Conservation (phyloP, 2,888 invertebrate genomes). For the Cyclophora albipunctata region DNA sequence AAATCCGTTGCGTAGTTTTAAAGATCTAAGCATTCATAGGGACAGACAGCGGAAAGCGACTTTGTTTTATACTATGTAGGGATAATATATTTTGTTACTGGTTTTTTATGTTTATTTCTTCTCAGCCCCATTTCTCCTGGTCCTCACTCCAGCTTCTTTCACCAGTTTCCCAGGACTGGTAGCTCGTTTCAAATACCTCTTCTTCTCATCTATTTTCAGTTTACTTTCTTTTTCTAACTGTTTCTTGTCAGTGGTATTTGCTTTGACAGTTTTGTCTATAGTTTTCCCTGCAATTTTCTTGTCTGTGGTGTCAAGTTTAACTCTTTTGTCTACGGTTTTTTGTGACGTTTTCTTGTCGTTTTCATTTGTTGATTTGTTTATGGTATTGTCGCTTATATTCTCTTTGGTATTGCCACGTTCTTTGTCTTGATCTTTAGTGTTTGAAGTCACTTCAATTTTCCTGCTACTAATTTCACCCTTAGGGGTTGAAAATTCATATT, state of each 20-base stretch:
- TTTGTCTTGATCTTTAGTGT: too few species aligned
- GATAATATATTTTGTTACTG: too few species aligned
- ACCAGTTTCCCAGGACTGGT: not conserved
- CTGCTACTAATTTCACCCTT: not conserved
- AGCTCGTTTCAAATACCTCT: not conserved
- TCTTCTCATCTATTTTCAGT: not conserved
- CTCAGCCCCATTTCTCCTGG: not conserved
- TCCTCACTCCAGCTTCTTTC: not conserved
- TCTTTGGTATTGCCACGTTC: too few species aligned
- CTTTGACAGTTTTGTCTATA: not conserved
- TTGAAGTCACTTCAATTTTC: too few species aligned
- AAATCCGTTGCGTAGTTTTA: too few species aligned
- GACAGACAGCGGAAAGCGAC: too few species aligned
- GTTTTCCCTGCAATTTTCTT: not conserved
- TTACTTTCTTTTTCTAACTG: not conserved
- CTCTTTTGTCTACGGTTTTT: not conserved
- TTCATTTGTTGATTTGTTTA: not conserved
- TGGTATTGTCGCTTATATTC: not conserved
- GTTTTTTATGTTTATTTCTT: too few species aligned
- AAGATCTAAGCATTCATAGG: too few species aligned
- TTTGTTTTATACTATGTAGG: too few species aligned
- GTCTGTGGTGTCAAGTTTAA: not conserved
- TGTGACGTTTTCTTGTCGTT: not conserved
- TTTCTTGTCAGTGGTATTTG: not conserved
- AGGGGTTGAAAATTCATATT: constrained; percentile 48